phyloP scores from a whole-genome alignment of 2,797 vertebrate genomes.

The Meriones psammophilus region DNA sequence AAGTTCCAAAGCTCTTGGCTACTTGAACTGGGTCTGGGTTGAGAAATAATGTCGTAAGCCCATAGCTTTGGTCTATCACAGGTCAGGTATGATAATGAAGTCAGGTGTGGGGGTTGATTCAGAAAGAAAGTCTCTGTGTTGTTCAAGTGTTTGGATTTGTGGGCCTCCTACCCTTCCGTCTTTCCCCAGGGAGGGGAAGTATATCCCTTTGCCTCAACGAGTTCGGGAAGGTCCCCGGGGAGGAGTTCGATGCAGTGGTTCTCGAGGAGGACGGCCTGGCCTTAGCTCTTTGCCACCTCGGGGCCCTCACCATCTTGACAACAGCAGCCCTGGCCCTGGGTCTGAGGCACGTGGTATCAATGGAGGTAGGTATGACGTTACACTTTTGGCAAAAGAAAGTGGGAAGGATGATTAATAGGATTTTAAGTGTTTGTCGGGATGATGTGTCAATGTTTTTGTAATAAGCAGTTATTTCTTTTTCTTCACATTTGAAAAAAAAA shows the following conservation, averaged over 20 bases:
- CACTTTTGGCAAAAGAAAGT: not conserved
- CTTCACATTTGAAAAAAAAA: constrained; percentile 38
- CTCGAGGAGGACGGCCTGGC: constrained; percentile 84
- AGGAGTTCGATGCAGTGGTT: constrained; percentile 85
- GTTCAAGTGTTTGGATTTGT: not conserved
- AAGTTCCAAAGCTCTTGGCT: not conserved
- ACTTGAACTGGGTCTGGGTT: not conserved
- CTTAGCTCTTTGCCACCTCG: constrained; percentile 86
- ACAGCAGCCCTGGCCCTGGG: constrained; percentile 87
- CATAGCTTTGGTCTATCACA: not conserved
- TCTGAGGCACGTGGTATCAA: constrained; percentile 87
- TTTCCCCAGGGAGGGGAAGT: constrained; percentile 92
- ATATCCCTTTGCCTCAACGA: constrained; percentile 95
- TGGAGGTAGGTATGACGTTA: constrained; percentile 83
- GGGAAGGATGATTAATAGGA: not conserved
- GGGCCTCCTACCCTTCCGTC: not conserved
- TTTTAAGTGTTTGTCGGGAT: not conserved
- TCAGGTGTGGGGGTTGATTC: not conserved
- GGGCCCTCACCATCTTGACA: constrained; percentile 85
- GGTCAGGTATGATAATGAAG: not conserved
- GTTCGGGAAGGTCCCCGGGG: constrained; percentile 92
- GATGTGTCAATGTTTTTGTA: not conserved
- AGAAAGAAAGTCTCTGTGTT: not conserved
- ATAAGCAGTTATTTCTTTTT: constrained; percentile 27
- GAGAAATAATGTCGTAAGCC: not conserved